Evolutionary conservation across 2,888 invertebrate genomes (phyloP), one percentile per base, ranked within the genome.

Genomic region (Bombyx huttoni): DNA sequence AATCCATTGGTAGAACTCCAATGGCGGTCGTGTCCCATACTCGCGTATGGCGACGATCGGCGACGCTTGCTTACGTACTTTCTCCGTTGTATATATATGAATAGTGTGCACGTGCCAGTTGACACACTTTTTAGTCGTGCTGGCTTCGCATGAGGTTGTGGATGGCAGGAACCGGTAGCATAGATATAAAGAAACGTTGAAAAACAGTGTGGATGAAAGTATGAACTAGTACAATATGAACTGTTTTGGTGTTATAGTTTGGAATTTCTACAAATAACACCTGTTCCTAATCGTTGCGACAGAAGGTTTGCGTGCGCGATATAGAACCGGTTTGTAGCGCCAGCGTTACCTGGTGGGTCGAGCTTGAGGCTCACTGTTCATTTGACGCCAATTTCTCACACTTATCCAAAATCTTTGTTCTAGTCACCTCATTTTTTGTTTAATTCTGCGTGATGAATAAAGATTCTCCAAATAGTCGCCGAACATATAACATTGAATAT

Each of bases 191-290:
- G 24, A 24, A 24, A 24, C 24, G 3, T 24, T 24, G 24, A 24
- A 24, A 24, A 24, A 10, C 40, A 40, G 40, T 40, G 7, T 3
- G 12, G 9, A 40, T 40, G 12, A 10, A 10, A 8, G 40, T 40
- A 40, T 12, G 40, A 2, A 2, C 8, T 7, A 7, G 8, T 40
- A 40, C 8, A 47, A 34, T 51, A n/a, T 33, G 35, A 10, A 40
- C 58, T 64, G 58, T 62, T 64, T 64, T 70, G 67, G 60, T 64
- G 67, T 71, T 73, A 70, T 75, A 63, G 67, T 55, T 63, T 65
- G 72, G 75, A 75, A 81, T 81, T 80, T 76, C 70, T 73, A 75
- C 74, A 75, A 80, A 78, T 68, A 75, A 74, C 84, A 83, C 79
- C 79, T 81, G 85, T 79, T 70, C 62, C 68, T 61, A 57, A 62